Base-by-base conservation (phyloP, 2,888 invertebrate species). In the Pristionchus exspectatus region DNA sequence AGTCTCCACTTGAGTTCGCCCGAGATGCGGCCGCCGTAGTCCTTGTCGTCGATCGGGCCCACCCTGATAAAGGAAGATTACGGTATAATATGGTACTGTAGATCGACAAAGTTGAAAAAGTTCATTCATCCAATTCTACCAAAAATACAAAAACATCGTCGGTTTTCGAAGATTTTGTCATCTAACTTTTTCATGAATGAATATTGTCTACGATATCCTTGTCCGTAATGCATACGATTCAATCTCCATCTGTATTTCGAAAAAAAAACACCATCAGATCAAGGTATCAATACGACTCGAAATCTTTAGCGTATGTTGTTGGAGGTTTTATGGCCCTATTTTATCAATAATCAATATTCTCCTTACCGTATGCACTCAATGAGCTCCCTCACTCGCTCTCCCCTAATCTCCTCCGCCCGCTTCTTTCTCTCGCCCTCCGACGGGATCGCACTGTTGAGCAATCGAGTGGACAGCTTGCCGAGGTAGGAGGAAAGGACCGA, bases 341-440 rank as follows among this genome's bases (percentile, higher is more conserved):
- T 74, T 18, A n/a, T 27, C 38, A 74, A 10, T 38, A 3, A 38
- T 38, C 3, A 5, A 38, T 38, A 38, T 3, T 4, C n/a, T 30
- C 14, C 87, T n/a, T 72, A 87, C 87, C 87, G 87, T 87, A 87
- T 87, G 54, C 87, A 21, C 72, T 87, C 72, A 54, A 87, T 69
- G 50, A 87, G 72, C 27, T 87, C 87, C 44, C 21, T 33, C 50
- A 87, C 50, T 50, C 72, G 24, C 54, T 87, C 87, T 69, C 21
- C 24, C 12, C 59, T 44, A 3, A 87, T 30, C 59, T 87, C 72
- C 59, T 59, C 54, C 24, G 66, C 87, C 9, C 87, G 18, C 33
- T 50, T 50, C 30, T 50, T 54, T 30, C 30, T 50, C 87, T 56
- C 16, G 2, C 0, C 87, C 44, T 66, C 69, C 10, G 63, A 54